Evolutionary conservation across 2,113 vertebrate genomes (phyloP), one percentile per base, ranked within the genome.

Genomic region (Microtus richardsoni): DNA sequence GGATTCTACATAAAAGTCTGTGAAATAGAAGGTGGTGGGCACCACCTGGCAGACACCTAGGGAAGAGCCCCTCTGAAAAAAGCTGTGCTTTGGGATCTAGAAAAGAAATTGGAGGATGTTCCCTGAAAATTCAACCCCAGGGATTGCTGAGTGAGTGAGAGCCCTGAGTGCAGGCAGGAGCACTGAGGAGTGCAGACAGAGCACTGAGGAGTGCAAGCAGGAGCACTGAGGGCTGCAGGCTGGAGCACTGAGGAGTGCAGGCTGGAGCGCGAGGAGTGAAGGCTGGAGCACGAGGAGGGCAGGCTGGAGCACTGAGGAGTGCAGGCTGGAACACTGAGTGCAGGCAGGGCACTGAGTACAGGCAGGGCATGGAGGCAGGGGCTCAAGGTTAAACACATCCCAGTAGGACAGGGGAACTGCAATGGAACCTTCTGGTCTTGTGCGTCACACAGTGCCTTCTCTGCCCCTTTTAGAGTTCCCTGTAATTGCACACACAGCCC

Each of bases 401-500:
- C n/a, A 70, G 30, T 0, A 30, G 19, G 28, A 12, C 3, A 12
- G 36, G 36, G 22, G 24, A 28, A 10, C 2, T 7, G 3, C 28
- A 26, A 33, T 79, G 33, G 10, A 77, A 21, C 30, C 8, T n/a
- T 90, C 16, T 13, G 13, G 58, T 21, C 36, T 83, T 8, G 0
- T 47, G 49, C 16, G 47, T 60, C 22, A n/a, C 28, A 30, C 74
- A 9, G 21, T 8, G 30, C 47, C 26, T 66, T 62, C 47, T 47
- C 26, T n/a, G 22, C 14, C 1, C 58, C 36, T 84, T 22, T 30
- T 52, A 44, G 33, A 79, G 47, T 62, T 78, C 54, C 62, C 64
- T 33, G 47, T 7, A 30, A 39, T 39, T 60, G 24, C 8, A 19
- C 33, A 6, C 30, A 24, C 28, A 78, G 49, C 39, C 39, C 49